These are phyloP conservation scores for Heterocephalus glaber DNA, from an alignment of 2,113 vertebrate genomes.

Conservation along the genomic window DNA sequence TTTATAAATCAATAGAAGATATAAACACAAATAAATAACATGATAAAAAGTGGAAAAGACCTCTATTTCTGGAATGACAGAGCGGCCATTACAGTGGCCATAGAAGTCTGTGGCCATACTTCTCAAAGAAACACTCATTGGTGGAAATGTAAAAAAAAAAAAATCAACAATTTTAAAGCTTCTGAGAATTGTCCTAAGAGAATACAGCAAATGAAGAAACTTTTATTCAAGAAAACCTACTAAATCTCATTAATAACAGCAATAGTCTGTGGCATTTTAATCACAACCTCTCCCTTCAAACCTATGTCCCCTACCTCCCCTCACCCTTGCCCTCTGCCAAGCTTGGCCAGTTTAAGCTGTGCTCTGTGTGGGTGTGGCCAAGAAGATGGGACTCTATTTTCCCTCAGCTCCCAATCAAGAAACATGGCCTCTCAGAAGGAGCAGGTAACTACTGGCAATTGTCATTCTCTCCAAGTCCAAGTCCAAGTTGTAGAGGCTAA, in stretches of 20 bases:
- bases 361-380: neutral
- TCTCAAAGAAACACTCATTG: neutral
- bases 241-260: neutral
- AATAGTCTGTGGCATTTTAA: neutral
- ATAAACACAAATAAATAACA: neutral
- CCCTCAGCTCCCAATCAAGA: neutral
- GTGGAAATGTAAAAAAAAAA: neutral
- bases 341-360: neutral
- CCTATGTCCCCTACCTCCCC: neutral
- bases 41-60: neutral
- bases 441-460: neutral
- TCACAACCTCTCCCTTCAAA: neutral
- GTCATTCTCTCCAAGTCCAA: neutral
- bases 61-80: neutral
- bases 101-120: neutral
- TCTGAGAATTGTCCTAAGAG: neutral
- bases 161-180: neutral
- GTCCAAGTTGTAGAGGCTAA: neutral
- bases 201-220: neutral
- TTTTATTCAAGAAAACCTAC: slow-evolving; percentile 22
- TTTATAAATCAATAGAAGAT: neutral
- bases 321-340: neutral
- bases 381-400: neutral
- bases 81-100: neutral
- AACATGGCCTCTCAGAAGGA: neutral